Percentiles rank a stretch among this genome's conserved stretches.
These are phyloP conservation scores for Hermaeophaga mercurialis DNA, from an alignment of 2,888 invertebrate genomes.

Conservation along the genomic window DNA sequence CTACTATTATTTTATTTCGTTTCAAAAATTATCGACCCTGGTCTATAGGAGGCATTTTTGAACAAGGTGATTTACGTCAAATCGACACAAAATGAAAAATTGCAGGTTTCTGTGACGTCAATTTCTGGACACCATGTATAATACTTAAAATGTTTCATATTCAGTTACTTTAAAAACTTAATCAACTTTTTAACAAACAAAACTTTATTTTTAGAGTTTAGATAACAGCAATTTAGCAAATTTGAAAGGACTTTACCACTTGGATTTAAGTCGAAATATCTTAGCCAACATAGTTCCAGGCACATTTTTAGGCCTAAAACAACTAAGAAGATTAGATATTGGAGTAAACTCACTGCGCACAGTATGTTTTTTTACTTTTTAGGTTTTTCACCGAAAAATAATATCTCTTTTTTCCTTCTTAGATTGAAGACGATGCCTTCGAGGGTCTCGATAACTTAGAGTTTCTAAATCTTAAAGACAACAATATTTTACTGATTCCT, in stretches of 20 bases:
- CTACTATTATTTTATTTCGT: no score
- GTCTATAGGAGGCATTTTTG: no score
- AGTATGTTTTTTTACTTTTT: constrained; percentile 61
- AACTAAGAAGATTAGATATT: constrained; percentile 76
- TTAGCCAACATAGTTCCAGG: constrained; percentile 81
- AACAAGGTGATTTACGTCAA: no score
- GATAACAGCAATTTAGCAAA: constrained; percentile 75
- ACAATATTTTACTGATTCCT: constrained; percentile 85
- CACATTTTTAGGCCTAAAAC: constrained; percentile 76
- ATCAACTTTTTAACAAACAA: constrained; percentile 32
- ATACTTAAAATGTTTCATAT: no score
- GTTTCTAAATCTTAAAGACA: constrained; percentile 80
- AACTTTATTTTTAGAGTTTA: constrained; percentile 64
- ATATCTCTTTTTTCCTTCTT: constrained; percentile 49
- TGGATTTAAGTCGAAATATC: constrained; percentile 85
- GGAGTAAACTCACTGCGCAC: constrained; percentile 87
- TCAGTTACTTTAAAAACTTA: no score
- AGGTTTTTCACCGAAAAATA: neutral
- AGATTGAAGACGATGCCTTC: constrained; percentile 89
- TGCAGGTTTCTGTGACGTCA: no score
- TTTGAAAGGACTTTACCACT: constrained; percentile 69
- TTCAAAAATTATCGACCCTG: no score
- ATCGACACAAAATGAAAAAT: no score
- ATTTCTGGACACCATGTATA: no score
- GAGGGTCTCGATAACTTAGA: constrained; percentile 80